Conservation (phyloP, 2,797 vertebrate genomes). For the Neomorphus geoffroyi region DNA sequence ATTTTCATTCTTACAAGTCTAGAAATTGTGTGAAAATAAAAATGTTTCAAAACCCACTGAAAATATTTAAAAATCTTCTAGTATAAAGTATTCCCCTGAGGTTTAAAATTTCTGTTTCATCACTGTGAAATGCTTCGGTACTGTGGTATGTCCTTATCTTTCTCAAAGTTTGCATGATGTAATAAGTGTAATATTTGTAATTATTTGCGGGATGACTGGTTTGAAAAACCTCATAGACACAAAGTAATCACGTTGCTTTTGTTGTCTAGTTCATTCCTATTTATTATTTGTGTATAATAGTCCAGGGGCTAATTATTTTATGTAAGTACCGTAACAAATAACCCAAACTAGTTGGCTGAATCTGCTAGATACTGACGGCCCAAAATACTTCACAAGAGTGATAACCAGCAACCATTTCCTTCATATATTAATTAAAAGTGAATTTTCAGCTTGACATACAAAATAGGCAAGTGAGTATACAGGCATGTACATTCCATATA, state of each 20-base stretch:
- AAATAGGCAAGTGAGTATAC: neutral
- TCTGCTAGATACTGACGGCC: neutral
- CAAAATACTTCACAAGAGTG: neutral
- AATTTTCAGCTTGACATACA: neutral
- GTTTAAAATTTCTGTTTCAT: neutral
- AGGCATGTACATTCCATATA: neutral
- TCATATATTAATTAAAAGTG: neutral
- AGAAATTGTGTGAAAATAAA: neutral
- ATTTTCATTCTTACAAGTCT: neutral
- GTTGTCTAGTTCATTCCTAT: neutral
- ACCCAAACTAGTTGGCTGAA: neutral
- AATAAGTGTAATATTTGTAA: neutral
- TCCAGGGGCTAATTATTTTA: neutral
- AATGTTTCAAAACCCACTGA: neutral
- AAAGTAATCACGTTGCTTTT: neutral
- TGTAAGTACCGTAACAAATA: neutral
- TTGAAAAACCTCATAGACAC: neutral
- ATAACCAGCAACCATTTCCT: neutral
- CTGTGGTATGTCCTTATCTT: neutral
- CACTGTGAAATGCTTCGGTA: neutral
- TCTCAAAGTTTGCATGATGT: neutral
- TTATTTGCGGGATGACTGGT: neutral
- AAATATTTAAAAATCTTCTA: neutral
- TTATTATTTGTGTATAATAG: neutral
- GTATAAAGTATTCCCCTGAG: neutral